phyloP scores from a whole-genome alignment of 2,113 vertebrate genomes.

The Cyanistes caeruleus region DNA sequence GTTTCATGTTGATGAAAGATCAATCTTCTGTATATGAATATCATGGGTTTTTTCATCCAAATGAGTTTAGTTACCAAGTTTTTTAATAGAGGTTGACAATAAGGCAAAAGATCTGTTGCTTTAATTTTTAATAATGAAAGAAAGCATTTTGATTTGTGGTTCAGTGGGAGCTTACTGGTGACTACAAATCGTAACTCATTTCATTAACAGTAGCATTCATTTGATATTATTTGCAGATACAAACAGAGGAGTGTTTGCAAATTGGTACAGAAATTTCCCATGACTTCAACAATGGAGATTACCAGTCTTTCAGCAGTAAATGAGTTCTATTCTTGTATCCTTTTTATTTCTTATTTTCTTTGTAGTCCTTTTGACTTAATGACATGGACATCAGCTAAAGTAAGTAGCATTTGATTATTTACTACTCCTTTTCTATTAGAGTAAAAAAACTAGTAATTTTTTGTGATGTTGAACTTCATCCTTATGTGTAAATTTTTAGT shows the following conservation, averaged over 20 bases:
- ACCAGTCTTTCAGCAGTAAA: slow-evolving; percentile 85
- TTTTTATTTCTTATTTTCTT: slow-evolving; percentile 24
- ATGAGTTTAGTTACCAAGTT: background rate
- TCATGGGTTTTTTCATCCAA: background rate
- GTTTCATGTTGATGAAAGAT: background rate
- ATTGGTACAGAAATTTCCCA: slow-evolving; percentile 66
- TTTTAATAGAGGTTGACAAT: background rate
- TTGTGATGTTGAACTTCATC: background rate
- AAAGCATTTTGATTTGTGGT: background rate
- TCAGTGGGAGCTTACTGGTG: background rate
- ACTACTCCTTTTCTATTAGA: background rate
- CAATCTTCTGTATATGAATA: background rate
- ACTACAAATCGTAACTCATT: background rate
- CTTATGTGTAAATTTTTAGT: background rate
- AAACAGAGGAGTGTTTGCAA: slow-evolving; percentile 75
- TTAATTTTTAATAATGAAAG: background rate
- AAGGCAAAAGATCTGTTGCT: background rate
- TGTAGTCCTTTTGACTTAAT: background rate
- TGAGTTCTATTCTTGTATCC: slow-evolving; percentile 91
- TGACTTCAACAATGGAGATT: slow-evolving; percentile 72
- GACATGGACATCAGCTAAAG: background rate
- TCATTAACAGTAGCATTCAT: background rate
- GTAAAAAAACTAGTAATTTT: background rate
- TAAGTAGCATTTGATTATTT: background rate
- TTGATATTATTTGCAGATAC: slow-evolving; percentile 73